Evolutionary conservation across 2,888 invertebrate genomes (phyloP).

Genomic region (Dynastes grantii): DNA sequence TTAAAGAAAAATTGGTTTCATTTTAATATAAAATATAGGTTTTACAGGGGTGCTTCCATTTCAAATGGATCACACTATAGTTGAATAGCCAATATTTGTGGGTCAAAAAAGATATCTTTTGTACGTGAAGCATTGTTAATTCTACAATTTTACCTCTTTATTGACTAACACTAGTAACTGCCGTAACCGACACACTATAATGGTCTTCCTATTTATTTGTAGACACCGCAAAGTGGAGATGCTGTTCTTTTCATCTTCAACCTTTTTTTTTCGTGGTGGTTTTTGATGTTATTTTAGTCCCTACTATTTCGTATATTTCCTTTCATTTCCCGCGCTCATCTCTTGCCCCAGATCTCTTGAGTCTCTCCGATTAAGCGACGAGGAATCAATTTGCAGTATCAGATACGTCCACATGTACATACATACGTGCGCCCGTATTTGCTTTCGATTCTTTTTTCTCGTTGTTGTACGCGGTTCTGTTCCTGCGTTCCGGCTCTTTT

Average conservation of each 20-base stretch:
- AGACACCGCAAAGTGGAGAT: background rate
- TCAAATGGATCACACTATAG: too few species aligned
- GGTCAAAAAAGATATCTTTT: too few species aligned
- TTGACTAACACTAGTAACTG: background rate
- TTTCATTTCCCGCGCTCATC: background rate
- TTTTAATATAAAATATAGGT: too few species aligned
- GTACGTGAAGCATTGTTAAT: too few species aligned
- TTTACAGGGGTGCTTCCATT: too few species aligned
- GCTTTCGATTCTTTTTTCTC: conserved; percentile 4
- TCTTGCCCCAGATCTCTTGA: background rate
- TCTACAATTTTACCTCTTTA: too few species aligned
- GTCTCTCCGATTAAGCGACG: conserved; percentile 5
- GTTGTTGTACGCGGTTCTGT: background rate
- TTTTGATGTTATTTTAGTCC: conserved; percentile 20
- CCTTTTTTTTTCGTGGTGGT: conserved; percentile 2
- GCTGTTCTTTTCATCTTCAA: background rate
- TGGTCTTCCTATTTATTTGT: background rate
- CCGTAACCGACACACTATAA: background rate
- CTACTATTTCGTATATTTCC: background rate
- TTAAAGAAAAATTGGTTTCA: too few species aligned
- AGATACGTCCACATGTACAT: background rate
- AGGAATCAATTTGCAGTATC: conserved; percentile 25
- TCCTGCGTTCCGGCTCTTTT: too few species aligned
- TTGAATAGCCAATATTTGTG: too few species aligned
- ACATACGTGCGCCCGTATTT: background rate